Percentiles rank a stretch among this genome's conserved stretches.
Evolutionary conservation across 1,140 invertebrate species (phyloP).

Genomic region (Drosophila ananassae): DNA sequence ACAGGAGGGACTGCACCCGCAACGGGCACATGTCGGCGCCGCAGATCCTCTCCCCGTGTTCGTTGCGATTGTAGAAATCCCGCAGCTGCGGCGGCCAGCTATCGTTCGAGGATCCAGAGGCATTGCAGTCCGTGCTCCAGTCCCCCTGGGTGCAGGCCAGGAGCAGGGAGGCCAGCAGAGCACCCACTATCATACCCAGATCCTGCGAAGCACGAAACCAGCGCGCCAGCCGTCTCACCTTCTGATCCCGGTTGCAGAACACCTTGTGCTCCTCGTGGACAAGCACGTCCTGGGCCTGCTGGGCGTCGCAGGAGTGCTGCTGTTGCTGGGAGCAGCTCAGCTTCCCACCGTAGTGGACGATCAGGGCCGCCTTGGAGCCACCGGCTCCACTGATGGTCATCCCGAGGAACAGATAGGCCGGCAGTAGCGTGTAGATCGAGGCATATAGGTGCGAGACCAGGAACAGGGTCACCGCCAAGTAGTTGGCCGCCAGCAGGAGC

Average conservation of each 20-base stretch:
- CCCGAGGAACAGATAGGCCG: constrained; percentile 86
- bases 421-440: constrained; percentile 86
- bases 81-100: constrained; percentile 54
- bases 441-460: constrained; percentile 87
- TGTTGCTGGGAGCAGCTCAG: constrained; percentile 85
- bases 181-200: constrained; percentile 85
- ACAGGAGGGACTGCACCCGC: constrained; percentile 36
- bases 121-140: constrained; percentile 52
- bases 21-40: constrained; percentile 85
- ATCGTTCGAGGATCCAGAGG: constrained; percentile 31
- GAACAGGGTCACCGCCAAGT: constrained; percentile 85
- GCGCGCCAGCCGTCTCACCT: constrained; percentile 77
- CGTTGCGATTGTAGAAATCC: constrained; percentile 84
- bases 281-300: constrained; percentile 58
- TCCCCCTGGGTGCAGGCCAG: constrained; percentile 84
- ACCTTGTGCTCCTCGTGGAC: constrained; percentile 80
- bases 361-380: constrained; percentile 85
- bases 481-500: constrained; percentile 84
- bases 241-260: constrained; percentile 83
- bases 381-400: constrained; percentile 85
- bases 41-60: constrained; percentile 85
- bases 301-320: constrained; percentile 84
- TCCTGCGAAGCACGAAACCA: constrained; percentile 85
- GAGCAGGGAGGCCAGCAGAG: constrained; percentile 84
- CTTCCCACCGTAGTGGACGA: constrained; percentile 86